Conservation (phyloP, 2,797 vertebrate genomes). For the Uromys caudimaculatus region DNA sequence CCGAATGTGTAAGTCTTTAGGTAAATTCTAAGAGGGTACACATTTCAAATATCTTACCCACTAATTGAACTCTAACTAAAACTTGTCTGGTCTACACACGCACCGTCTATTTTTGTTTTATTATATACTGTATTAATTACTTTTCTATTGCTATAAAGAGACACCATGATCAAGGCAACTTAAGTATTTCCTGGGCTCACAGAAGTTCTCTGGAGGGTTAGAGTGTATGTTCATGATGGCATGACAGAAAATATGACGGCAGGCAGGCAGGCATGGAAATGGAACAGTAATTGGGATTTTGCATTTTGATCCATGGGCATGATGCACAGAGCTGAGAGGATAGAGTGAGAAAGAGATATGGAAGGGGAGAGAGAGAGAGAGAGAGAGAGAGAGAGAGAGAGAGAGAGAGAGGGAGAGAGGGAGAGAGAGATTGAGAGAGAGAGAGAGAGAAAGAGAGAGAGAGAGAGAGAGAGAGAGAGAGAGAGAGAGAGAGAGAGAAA, state of each 20-base stretch:
- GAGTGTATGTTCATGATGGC: neutral
- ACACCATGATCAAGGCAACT: neutral
- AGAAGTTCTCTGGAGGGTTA: neutral
- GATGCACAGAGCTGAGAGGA: neutral
- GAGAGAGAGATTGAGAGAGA: too few species aligned
- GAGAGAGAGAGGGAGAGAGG: neutral
- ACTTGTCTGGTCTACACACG: neutral
- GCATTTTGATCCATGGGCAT: neutral
- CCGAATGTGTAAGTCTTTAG: neutral
- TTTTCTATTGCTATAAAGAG: neutral
- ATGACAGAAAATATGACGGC: neutral
- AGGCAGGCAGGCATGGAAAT: neutral
- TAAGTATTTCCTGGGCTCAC: neutral
- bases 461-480: too few species aligned
- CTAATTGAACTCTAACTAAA: neutral
- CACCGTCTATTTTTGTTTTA: neutral
- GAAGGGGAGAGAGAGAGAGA: neutral
- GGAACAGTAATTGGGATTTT: neutral
- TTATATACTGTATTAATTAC: neutral
- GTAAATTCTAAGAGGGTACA: neutral
- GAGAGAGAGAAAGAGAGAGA: too few species aligned
- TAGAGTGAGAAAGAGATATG: neutral
- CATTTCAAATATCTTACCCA: neutral
- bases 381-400: too few species aligned
- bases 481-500: too few species aligned